Base-by-base conservation (phyloP, 2,797 vertebrate genomes). In the Gadopsis bispinosus region DNA sequence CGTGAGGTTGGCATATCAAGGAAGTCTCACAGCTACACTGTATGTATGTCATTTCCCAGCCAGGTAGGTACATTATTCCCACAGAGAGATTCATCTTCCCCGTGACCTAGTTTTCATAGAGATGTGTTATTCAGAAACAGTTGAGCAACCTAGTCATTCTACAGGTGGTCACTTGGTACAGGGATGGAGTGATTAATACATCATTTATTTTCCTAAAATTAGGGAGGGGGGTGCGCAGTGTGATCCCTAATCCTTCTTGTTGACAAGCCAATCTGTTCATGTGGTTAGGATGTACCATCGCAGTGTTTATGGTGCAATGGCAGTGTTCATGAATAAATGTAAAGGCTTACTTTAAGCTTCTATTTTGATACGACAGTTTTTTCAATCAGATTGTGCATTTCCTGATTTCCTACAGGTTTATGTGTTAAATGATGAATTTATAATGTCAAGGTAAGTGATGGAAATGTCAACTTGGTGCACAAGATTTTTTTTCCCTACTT, bases 211-310 rank as follows among this genome's bases (percentile, higher is more conserved):
- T 64, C 58, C 37, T 22, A 45, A 63, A 54, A 65, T 48, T 64
- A 55, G n/a, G 0, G 8, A 54, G 64, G 29, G 5, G 31, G 20
- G 0, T 20, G 3, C 7, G 4, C 51, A 35, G 19, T 7, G 10
- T 45, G 22, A 64, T 43, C 63, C 31, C 7, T n/a, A 37, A 62
- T 66, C 43, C 19, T 31, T 73, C 58, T 48, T 58, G 58, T 20
- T 73, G 56, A 55, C 47, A 73, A 64, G 41, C 43, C 61, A 59
- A 58, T 78, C 71, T 48, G 31, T 74, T 76, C 35, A 26, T 4
- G 5, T 16, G 37, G 62, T 60, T 41, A 53, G 37, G 17, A 48
- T 51, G 26, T 20, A 55, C 33, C 16, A 37, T 26, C 29, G 17
- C n/a, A 33, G 29, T 33, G 33, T 20, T 43, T n/a, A 53, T 43